Evolutionary conservation across 2,797 vertebrate genomes (phyloP).

Genomic region (Chiloscyllium punctatum): DNA sequence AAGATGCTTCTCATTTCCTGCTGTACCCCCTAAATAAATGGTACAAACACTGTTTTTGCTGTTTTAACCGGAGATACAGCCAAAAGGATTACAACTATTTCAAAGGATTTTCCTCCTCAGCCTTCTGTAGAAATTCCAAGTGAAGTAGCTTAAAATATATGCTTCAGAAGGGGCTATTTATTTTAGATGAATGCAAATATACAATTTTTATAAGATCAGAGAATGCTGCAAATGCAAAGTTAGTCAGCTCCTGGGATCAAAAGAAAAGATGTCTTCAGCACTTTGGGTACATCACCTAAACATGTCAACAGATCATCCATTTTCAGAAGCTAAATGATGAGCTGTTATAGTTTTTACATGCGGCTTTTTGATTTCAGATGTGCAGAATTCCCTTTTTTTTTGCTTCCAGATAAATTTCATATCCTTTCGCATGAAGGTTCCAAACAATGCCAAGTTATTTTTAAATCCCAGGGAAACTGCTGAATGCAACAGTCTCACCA

Average conservation of each 20-base stretch:
- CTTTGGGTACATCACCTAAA: neutral
- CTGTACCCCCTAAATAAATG: neutral
- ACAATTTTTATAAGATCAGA: neutral
- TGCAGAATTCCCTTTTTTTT: neutral
- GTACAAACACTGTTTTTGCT: neutral
- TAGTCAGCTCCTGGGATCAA: neutral
- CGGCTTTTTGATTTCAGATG: neutral
- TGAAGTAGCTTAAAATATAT: neutral
- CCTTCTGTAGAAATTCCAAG: neutral
- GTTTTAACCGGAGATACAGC: neutral
- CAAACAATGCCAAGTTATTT: conserved; percentile 31
- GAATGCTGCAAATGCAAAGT: neutral
- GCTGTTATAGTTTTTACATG: neutral
- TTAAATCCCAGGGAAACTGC: neutral
- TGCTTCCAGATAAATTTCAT: neutral
- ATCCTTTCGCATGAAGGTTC: neutral
- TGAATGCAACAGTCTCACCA: neutral
- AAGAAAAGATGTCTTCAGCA: neutral
- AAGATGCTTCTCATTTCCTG: neutral
- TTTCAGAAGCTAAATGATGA: neutral
- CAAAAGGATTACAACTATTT: neutral
- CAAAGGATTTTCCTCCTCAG: neutral
- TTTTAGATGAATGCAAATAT: neutral
- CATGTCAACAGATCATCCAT: neutral
- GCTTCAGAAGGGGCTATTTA: neutral